Base-by-base conservation (phyloP, 2,113 vertebrate species). In the Columba janthina region DNA sequence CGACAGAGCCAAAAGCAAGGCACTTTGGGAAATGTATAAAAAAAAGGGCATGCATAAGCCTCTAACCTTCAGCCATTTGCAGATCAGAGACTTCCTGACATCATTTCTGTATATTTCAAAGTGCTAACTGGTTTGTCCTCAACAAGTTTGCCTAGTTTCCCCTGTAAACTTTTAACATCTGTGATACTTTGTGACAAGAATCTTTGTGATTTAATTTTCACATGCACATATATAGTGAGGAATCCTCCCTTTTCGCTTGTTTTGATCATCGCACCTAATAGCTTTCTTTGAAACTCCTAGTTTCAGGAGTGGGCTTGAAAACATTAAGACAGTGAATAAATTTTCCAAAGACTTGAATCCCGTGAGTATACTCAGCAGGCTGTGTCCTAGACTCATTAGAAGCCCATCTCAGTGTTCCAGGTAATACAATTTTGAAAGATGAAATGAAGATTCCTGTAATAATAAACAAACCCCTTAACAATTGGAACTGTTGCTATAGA, bases 1-100 rank as follows among this genome's bases (percentile, higher is more conserved):
- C 0, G 0, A 15, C 0, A 1, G 79, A 80, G 83, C 84, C 84
- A 46, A 61, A 67, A 85, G 77, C 56, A 78, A 71, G 76, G 38
- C 64, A 38, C 85, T 89, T 91, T 89, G 88, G 81, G 66, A 93
- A 91, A 82, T 31, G 32, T 38, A 24, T 12, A 38, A 87, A 74
- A 78, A 78, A 95, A 78, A 56, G 10, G 17, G 32, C 53, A 44
- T 8, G 21, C 34, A 40, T 44, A 66, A 66, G 28, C 40, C 58
- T 75, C 57, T 83, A 78, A 28, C 38, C 70, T 96, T 64, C 61
- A 85, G 40, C 22, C 31, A 18, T 38, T 64, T 78, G 42, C 73
- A 85, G n/a, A 64, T 78, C 85, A 93, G 77, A 91, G 80, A 40
- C 36, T 93, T 96, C 77, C 88, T 91, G 48, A 28, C 38, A 18